These are phyloP conservation scores for Tadarida brasiliensis DNA, from an alignment of 2,797 vertebrate species.

Conservation along the genomic window DNA sequence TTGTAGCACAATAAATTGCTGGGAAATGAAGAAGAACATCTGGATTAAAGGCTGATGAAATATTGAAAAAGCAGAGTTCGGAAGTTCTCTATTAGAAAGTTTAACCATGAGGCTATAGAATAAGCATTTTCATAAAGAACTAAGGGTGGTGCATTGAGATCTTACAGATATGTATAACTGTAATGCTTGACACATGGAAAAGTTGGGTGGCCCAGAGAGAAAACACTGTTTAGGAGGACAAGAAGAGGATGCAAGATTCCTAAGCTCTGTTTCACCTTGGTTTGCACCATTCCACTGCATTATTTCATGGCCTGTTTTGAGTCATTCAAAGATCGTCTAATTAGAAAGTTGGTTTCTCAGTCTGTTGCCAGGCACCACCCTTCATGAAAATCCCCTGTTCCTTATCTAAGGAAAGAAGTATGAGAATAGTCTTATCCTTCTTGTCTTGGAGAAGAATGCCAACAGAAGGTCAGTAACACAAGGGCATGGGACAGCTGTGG, in stretches of 20 bases:
- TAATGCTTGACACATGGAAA: conserved; percentile 63
- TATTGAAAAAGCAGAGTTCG: not conserved
- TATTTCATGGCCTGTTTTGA: conserved; percentile 21
- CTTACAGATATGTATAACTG: not conserved
- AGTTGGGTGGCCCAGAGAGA: conserved; percentile 44
- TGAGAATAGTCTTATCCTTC: conserved; percentile 45
- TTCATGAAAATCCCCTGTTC: not conserved
- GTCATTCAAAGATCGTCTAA: conserved; percentile 29
- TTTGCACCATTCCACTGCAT: not conserved
- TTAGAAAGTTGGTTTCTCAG: conserved; percentile 29
- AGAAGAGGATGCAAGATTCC: not conserved
- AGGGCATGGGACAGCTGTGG: not conserved
- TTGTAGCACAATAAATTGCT: not conserved
- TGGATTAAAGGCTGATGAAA: conserved; percentile 22
- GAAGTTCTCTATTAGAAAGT: not conserved
- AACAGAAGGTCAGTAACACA: not conserved
- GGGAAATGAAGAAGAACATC: not conserved
- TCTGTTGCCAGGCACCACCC: conserved; percentile 36
- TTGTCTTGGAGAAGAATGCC: conserved; percentile 6
- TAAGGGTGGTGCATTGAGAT: not conserved
- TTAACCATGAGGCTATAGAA: not conserved
- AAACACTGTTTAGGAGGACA: conserved; percentile 13
- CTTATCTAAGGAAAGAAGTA: not conserved
- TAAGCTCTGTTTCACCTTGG: conserved; percentile 27
- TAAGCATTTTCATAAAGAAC: conserved; percentile 4